Conservation (phyloP, 2,888 invertebrate genomes). For the Cryptosula pallasiana region DNA sequence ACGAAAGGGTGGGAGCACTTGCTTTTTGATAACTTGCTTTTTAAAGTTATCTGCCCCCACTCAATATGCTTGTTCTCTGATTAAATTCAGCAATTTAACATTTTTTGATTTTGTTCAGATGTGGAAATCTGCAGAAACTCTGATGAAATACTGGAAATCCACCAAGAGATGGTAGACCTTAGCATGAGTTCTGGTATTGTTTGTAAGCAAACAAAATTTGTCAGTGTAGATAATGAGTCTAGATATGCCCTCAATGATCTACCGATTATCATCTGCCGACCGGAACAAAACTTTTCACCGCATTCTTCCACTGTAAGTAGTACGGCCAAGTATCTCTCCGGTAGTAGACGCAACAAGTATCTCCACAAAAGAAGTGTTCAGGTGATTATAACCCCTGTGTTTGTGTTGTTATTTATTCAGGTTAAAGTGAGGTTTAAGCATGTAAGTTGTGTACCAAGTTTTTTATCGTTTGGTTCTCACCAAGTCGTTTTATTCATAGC, state of each 20-base stretch:
- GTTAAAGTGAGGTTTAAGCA: neutral
- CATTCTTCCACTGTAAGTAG: neutral
- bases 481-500: too few relatives aligned
- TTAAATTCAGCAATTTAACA: too few relatives aligned
- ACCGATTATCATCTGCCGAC: conserved; percentile 3
- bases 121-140: neutral
- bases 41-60: too few relatives aligned
- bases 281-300: neutral
- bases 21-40: too few relatives aligned
- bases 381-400: too few relatives aligned
- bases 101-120: too few relatives aligned
- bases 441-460: neutral
- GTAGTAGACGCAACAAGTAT: too few relatives aligned
- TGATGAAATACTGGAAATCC: conserved; percentile 10
- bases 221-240: neutral
- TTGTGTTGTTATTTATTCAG: too few relatives aligned
- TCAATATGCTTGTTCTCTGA: too few relatives aligned
- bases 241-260: neutral
- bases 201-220: neutral
- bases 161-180: conserved; percentile 4
- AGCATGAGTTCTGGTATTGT: neutral
- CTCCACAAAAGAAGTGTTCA: too few relatives aligned
- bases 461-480: neutral
- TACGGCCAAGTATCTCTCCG: too few relatives aligned
- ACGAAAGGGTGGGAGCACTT: too few relatives aligned